A percentile compares a stretch with the other conserved stretches of the same genome.
phyloP scores from a whole-genome alignment of 2,113 vertebrate genomes.

The Boleophthalmus pectinirostris region DNA sequence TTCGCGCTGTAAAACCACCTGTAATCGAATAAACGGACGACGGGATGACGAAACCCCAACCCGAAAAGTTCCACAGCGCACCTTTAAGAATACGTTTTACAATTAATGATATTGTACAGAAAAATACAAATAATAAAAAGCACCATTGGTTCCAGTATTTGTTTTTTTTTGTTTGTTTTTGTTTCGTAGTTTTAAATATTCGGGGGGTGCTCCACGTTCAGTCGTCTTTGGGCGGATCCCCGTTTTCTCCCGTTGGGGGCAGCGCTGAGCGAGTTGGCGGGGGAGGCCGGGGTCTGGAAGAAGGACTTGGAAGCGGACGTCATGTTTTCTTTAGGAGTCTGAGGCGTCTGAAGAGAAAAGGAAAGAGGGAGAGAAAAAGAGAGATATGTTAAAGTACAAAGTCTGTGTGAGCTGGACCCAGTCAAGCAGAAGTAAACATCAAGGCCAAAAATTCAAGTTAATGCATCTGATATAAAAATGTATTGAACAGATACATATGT shows the following conservation, averaged over 20 bases:
- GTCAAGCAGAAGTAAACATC: too few species aligned
- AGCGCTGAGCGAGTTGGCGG: constrained; percentile 56
- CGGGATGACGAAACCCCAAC: too few species aligned
- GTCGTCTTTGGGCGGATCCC: constrained; percentile 86
- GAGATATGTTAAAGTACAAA: not conserved
- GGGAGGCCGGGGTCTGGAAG: constrained; percentile 89
- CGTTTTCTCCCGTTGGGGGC: constrained; percentile 62
- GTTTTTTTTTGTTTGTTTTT: too few species aligned
- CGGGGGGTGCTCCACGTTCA: constrained; percentile 82
- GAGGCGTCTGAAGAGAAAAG: constrained; percentile 71
- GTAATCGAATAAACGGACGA: too few species aligned
- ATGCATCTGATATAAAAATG: too few species aligned
- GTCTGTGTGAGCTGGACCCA: too few species aligned
- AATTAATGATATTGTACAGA: not conserved
- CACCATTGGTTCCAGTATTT: constrained; percentile 27
- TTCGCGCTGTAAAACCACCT: too few species aligned
- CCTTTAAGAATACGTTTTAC: not conserved
- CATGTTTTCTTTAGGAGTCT: constrained; percentile 81
- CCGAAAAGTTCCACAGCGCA: too few species aligned
- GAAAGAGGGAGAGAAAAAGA: not conserved
- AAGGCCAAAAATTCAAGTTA: too few species aligned
- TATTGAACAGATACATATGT: too few species aligned
- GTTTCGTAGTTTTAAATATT: constrained; percentile 43
- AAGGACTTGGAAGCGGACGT: constrained; percentile 77
- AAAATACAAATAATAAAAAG: constrained; percentile 10